Evolutionary conservation across 2,113 vertebrate species (phyloP).

Genomic region (Fregata magnificens): DNA sequence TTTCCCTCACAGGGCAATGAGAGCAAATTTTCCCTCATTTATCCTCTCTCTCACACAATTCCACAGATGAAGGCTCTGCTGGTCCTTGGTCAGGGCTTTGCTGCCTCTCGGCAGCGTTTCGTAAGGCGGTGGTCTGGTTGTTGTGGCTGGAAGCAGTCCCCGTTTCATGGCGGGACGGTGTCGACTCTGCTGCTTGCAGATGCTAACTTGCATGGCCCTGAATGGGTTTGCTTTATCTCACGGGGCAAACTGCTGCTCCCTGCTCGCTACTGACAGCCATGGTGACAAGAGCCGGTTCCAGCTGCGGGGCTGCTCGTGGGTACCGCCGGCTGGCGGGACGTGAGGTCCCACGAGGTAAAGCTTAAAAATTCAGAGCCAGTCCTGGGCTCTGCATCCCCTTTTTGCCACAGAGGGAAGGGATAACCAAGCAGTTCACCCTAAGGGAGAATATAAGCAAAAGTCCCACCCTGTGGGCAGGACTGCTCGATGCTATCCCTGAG

Average conservation of each 20-base stretch:
- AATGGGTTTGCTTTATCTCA: neutral
- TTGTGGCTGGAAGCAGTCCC: neutral
- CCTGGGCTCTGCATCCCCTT: neutral
- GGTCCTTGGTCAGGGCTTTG: neutral
- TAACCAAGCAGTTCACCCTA: neutral
- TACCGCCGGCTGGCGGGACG: fast-evolving
- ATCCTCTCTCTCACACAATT: neutral
- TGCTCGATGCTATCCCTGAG: neutral
- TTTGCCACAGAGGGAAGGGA: neutral
- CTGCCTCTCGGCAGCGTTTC: neutral
- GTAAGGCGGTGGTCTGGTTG: neutral
- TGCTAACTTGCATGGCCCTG: fast-evolving
- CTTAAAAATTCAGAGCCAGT: neutral
- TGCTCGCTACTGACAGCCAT: neutral
- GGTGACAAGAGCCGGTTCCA: neutral
- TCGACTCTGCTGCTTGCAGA: fast-evolving
- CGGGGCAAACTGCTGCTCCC: neutral
- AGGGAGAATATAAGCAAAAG: neutral
- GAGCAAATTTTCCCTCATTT: neutral
- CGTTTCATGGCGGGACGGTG: fast-evolving
- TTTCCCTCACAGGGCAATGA: fast-evolving
- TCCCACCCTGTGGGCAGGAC: fast-evolving
- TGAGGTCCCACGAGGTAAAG: neutral
- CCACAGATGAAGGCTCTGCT: neutral
- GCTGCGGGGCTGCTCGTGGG: neutral